Base-by-base conservation (phyloP, 2,888 invertebrate genomes). In the Strigamia maritima region DNA sequence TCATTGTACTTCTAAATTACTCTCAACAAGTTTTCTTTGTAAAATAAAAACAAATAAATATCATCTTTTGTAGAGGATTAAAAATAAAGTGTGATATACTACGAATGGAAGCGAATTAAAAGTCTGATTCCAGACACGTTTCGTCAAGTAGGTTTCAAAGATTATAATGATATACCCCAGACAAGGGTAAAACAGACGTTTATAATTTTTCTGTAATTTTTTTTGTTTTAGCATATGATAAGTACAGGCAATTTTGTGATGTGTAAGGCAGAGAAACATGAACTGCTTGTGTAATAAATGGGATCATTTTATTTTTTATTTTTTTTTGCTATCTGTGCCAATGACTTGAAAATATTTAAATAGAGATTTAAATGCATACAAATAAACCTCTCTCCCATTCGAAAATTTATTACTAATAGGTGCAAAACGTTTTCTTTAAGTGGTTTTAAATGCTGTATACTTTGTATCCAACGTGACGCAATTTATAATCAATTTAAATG, bases 81-180 rank as follows among this genome's bases (percentile, higher is more conserved):
- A 49, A 49, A 49, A 49, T n/a, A 49, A 49, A n/a, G 3, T 3
- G 49, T 49, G 19, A 49, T 49, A 6, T 49, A 49, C 49, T n/a
- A 49, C n/a, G 49, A 49, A 49, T 49, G 49, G 49, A 49, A 19
- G 49, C n/a, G 49, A 49, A 49, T 49, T 49, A 49, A 14, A 14
- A 16, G 19, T 49, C 49, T 49, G 49, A 49, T 49, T 49, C 49
- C 19, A 49, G n/a, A 49, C 49, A 49, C 49, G 49, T 49, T 49
- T 49, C 49, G n/a, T 49, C 49, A 49, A 49, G n/a, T 49, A 16
- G 49, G 49, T 49, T 49, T 19, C 49, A 49, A 49, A 49, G n/a
- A 49, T 49, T 49, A n/a, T 49, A 49, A 49, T 49, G 49, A 49
- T 49, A 49, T 49, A 49, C 49, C 49, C 49, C n/a, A 49, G 49